Base-by-base conservation (phyloP, 2,888 invertebrate genomes). In the Volucella bombylans region DNA sequence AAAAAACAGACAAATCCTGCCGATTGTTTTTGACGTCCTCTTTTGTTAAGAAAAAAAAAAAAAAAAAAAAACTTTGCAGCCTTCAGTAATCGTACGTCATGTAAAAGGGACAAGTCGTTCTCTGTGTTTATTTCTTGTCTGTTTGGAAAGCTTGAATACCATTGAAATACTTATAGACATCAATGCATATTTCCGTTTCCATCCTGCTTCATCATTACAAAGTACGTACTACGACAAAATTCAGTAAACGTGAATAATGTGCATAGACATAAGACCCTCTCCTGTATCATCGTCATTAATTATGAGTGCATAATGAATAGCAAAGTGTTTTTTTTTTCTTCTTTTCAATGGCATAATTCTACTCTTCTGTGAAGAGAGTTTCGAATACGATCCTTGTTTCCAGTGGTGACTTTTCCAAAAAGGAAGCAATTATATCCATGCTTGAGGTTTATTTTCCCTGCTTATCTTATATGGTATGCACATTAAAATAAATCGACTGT, bases 401-500 rank as follows among this genome's bases (percentile, higher is more conserved):
- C 57, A 64, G 57, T 69, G n/a, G 39, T 38, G 45, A 55, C 50
- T 65, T 71, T 81, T 43, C 65, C 23, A 31, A 31, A 9, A 15
- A 59, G 45, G 64, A 68, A 64, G 47, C 57, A 74, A 81, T 81
- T 76, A 81, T 39, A 31, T 57, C 38, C 15, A 64, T 57, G 14
- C 50, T 80, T 57, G 43, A 59, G 49, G 55, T 43, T 62, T 47
- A 12, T 59, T 57, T 50, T 39, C 64, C 55, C 38, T 49, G 41
- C 45, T 12, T 47, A 8, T 10, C 38, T 62, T 39, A 12, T 23
- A 57, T 39, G 79, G 59, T 31, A 59, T 12, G 14, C 49, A 39
- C 79, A 73, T 78, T 79, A 69, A 76, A 71, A 59, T 50, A 65
- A 82, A 77, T 82, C 71, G 77, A 77, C 76, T 50, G 57, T 72